phyloP scores from a whole-genome alignment of 1,140 invertebrate species.

The Leucophenga varia region DNA sequence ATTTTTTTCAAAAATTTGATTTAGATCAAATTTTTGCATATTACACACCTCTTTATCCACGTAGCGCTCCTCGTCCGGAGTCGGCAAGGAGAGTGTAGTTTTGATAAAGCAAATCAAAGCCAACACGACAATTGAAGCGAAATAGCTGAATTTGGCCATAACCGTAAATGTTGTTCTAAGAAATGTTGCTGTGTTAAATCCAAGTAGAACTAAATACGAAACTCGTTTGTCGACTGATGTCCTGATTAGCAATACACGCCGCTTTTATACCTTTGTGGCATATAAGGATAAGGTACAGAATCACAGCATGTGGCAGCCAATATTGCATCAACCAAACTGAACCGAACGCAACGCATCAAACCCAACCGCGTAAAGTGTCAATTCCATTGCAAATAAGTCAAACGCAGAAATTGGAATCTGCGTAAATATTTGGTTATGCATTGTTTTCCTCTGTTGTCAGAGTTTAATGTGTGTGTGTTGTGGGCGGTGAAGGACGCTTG shows the following conservation, averaged over 20 bases:
- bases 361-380: slow-evolving; percentile 22
- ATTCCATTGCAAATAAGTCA: slow-evolving; percentile 44
- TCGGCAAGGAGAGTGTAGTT: slow-evolving; percentile 19
- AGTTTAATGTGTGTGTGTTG: slow-evolving; percentile 21
- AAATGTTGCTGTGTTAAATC: slow-evolving; percentile 1
- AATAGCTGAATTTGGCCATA: slow-evolving; percentile 2
- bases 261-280: neutral
- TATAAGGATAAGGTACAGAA: slow-evolving; percentile 26
- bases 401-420: slow-evolving; percentile 26
- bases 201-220: neutral
- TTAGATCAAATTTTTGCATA: neutral
- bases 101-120: slow-evolving; percentile 15
- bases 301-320: slow-evolving; percentile 31
- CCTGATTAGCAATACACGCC: neutral
- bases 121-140: slow-evolving; percentile 4
- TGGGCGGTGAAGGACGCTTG: too few relatives aligned
- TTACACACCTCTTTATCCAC: slow-evolving; percentile 45
- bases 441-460: slow-evolving; percentile 16
- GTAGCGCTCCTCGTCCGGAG: slow-evolving; percentile 51
- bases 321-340: too few relatives aligned
- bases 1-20: neutral
- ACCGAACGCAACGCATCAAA: slow-evolving; percentile 21
- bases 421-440: too few relatives aligned
- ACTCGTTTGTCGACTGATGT: neutral
- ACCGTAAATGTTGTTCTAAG: neutral